Conservation (phyloP, 2,113 vertebrate genomes). For the Ailuropoda melanoleuca region DNA sequence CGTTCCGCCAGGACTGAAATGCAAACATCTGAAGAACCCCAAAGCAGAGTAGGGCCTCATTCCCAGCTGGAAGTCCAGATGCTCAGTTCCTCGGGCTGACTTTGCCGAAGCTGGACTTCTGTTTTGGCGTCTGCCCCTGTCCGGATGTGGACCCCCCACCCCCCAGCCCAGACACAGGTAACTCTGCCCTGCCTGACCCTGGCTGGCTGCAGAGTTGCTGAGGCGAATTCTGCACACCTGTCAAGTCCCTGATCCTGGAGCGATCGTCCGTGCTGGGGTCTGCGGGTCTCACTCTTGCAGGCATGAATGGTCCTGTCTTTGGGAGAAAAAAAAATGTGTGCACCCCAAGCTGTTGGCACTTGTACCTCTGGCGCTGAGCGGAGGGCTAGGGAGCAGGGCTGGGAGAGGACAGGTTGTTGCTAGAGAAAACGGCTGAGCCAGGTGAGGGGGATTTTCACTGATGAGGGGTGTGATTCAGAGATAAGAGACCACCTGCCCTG, state of each 20-base stretch:
- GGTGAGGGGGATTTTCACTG: background rate
- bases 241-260: background rate
- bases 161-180: background rate
- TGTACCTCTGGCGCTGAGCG: background rate
- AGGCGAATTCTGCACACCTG: background rate
- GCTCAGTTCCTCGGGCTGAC: background rate
- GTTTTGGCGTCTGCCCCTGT: background rate
- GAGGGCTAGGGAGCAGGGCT: background rate
- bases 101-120: background rate
- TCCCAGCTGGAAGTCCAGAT: background rate
- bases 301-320: background rate
- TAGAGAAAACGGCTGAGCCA: background rate
- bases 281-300: background rate
- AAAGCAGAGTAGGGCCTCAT: background rate
- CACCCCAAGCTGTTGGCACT: background rate
- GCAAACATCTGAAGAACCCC: background rate
- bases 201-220: background rate
- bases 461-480: background rate
- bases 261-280: no score
- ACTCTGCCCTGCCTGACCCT: background rate
- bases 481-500: background rate
- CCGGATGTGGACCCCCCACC: background rate
- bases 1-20: background rate
- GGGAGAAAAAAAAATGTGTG: background rate
- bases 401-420: background rate